These are phyloP conservation scores for Pantherophis alleghaniensis DNA, from an alignment of 2,797 vertebrate genomes.

Conservation along the genomic window DNA sequence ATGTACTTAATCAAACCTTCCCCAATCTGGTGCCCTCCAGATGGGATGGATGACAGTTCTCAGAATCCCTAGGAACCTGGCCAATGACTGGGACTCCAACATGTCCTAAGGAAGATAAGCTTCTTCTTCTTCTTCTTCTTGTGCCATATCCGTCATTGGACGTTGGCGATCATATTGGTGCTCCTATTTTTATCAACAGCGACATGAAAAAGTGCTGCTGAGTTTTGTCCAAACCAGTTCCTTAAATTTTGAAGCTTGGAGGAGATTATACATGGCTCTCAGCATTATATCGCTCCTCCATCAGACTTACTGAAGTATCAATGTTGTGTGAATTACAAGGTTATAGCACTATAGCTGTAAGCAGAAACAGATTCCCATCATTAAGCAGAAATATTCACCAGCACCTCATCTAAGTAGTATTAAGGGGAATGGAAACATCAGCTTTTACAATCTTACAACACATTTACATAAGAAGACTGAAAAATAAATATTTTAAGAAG, in stretches of 20 bases:
- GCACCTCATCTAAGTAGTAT: background rate
- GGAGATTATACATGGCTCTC: background rate
- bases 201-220: no score
- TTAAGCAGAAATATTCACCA: background rate
- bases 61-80: background rate
- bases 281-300: background rate
- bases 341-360: background rate
- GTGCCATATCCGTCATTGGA: no score
- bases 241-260: background rate
- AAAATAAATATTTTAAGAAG: slow-evolving; percentile 1
- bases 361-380: background rate
- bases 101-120: background rate
- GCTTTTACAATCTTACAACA: background rate
- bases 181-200: no score
- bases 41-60: background rate
- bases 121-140: no score
- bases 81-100: background rate
- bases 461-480: slow-evolving; percentile 11
- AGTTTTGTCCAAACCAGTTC: no score
- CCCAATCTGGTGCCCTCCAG: background rate
- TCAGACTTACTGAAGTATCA: background rate
- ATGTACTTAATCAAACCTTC: background rate
- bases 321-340: background rate
- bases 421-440: background rate
- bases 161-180: no score